These are phyloP conservation scores for Cephalopachus bancanus DNA, from an alignment of 2,797 vertebrate species.

Conservation along the genomic window DNA sequence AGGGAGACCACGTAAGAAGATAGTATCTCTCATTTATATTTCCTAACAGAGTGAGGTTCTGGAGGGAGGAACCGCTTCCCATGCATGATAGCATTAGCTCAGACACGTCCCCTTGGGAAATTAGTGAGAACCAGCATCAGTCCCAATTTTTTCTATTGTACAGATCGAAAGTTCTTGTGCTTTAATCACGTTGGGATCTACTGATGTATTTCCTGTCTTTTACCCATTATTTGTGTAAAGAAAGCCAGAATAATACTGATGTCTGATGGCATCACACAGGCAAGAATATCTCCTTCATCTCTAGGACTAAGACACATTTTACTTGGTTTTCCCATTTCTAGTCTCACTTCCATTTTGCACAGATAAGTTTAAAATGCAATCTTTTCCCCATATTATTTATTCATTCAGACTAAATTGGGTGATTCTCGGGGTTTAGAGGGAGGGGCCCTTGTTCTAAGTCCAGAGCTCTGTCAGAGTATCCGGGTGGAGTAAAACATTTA, in stretches of 20 bases:
- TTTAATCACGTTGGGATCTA: background rate
- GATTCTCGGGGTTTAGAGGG: background rate
- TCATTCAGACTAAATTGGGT: background rate
- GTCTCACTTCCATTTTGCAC: background rate
- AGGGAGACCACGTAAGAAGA: background rate
- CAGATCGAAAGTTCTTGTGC: background rate
- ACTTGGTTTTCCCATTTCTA: background rate
- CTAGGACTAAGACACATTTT: background rate
- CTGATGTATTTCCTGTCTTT: background rate
- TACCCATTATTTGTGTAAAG: background rate
- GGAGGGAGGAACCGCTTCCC: background rate
- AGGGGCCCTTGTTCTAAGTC: accelerated
- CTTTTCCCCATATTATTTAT: background rate
- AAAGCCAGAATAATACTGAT: background rate
- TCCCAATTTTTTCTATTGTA: background rate
- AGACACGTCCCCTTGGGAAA: background rate
- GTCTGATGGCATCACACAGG: background rate
- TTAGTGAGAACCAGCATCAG: background rate
- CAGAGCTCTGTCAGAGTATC: background rate
- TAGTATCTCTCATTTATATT: background rate
- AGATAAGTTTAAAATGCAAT: background rate
- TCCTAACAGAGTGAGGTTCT: background rate
- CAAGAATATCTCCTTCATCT: background rate
- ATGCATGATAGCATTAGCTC: background rate
- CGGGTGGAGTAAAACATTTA: background rate